Conservation (phyloP, 2,888 invertebrate genomes). For the Epirrhoe alternata region DNA sequence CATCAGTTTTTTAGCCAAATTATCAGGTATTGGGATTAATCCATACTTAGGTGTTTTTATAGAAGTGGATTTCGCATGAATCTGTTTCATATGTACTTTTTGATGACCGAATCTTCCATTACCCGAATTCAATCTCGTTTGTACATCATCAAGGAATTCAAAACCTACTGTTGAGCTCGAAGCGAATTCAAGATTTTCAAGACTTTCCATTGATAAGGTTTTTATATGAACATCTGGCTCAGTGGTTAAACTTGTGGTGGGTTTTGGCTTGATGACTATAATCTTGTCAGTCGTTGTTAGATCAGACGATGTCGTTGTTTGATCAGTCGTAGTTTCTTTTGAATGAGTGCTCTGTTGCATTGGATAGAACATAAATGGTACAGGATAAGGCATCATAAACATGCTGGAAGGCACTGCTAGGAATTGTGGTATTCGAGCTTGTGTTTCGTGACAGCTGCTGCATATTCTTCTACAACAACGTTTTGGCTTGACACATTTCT, state of each 20-base stretch:
- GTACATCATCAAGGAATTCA: not conserved
- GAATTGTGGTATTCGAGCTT: not conserved
- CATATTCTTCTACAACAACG: slow-evolving; percentile 17
- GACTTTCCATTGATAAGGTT: not conserved
- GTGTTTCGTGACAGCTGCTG: slow-evolving; percentile 6
- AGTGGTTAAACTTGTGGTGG: not conserved
- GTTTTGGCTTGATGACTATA: not conserved
- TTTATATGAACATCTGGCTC: slow-evolving; percentile 1
- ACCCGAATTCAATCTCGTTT: not conserved
- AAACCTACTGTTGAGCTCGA: slow-evolving; percentile 5
- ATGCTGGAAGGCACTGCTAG: slow-evolving; percentile 9
- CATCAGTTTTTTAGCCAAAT: slow-evolving; percentile 16
- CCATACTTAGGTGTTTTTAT: slow-evolving; percentile 21
- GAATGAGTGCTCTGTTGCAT: slow-evolving; percentile 1
- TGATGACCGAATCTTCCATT: not conserved
- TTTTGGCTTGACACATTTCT: slow-evolving; percentile 13
- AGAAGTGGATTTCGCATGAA: not conserved
- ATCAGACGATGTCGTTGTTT: not conserved
- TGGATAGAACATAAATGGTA: slow-evolving; percentile 1
- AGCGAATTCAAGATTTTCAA: not conserved
- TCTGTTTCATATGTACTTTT: slow-evolving; percentile 2
- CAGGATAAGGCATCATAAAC: slow-evolving; percentile 13
- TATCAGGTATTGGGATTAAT: slow-evolving; percentile 13
- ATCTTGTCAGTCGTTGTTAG: not conserved
- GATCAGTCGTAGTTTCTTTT: not conserved